These are phyloP conservation scores for Toxostoma redivivum DNA, from an alignment of 2,113 vertebrate genomes.

Conservation along the genomic window DNA sequence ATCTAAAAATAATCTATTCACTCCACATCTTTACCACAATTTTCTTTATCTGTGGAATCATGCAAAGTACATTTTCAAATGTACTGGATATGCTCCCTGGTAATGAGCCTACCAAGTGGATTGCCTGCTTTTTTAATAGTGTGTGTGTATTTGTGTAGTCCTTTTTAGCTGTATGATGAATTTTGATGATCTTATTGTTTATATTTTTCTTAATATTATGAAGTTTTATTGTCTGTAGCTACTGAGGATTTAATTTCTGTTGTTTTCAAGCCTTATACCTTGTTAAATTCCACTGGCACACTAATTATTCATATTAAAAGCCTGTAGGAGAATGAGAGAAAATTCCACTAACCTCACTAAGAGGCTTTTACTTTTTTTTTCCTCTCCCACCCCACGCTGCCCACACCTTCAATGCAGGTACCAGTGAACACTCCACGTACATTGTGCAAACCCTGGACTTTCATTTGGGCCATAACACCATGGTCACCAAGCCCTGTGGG, in stretches of 20 bases:
- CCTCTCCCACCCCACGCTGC: rapidly evolving
- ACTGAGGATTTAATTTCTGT: not conserved
- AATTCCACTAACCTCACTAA: not conserved
- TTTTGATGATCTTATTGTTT: not conserved
- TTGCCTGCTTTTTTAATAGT: not conserved
- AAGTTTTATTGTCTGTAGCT: not conserved
- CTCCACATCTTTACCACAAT: not conserved
- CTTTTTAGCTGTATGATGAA: not conserved
- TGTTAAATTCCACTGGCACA: not conserved
- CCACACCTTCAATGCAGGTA: slow-evolving; percentile 70
- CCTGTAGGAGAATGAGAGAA: not conserved
- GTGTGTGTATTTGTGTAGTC: not conserved
- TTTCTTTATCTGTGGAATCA: not conserved
- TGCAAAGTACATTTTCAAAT: not conserved
- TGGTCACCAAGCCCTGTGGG: slow-evolving; percentile 97
- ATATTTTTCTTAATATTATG: not conserved
- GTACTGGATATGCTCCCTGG: not conserved
- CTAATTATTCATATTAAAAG: not conserved
- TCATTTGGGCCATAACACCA: slow-evolving; percentile 96
- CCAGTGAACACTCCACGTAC: slow-evolving; percentile 92
- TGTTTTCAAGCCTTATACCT: not conserved
- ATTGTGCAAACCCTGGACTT: slow-evolving; percentile 97
- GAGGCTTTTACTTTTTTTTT: not conserved
- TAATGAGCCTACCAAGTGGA: not conserved
- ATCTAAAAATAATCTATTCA: not conserved